A percentile compares a stretch with the other conserved stretches of the same genome.
Evolutionary conservation across 2,888 invertebrate species (phyloP).

Genomic region (Chrysolina oricalcia): DNA sequence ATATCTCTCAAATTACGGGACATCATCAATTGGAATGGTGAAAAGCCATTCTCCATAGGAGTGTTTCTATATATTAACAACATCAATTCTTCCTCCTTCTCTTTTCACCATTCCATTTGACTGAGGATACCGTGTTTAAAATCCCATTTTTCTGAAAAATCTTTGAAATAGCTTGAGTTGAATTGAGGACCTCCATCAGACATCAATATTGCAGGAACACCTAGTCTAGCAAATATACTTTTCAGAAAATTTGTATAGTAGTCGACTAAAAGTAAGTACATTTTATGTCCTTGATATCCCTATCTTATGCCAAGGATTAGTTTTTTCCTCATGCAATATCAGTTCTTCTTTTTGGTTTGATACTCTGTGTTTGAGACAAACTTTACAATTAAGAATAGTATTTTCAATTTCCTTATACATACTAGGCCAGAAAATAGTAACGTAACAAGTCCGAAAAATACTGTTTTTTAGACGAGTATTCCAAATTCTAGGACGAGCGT

Average conservation of each 20-base stretch:
- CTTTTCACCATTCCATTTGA: constrained; percentile 1
- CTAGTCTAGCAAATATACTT: too few species aligned
- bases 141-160: too few species aligned
- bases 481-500: too few species aligned
- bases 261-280: constrained; percentile 14
- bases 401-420: constrained; percentile 45
- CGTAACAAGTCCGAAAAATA: too few species aligned
- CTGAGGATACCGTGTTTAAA: not conserved
- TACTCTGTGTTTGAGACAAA: constrained; percentile 36
- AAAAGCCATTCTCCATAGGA: too few species aligned
- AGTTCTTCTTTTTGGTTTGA: constrained; percentile 42
- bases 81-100: not conserved
- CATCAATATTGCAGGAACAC: too few species aligned
- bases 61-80: not conserved
- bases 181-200: too few species aligned
- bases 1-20: too few species aligned
- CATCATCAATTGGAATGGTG: too few species aligned
- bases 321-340: constrained; percentile 13
- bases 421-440: constrained; percentile 49
- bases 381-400: constrained; percentile 33
- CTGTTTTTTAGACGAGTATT: too few species aligned
- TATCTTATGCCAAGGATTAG: constrained; percentile 5
- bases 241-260: too few species aligned
- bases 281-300: not conserved
- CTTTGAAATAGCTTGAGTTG: too few species aligned